Evolutionary conservation across 2,888 invertebrate species (phyloP).

Genomic region (Loripinus fragilis): DNA sequence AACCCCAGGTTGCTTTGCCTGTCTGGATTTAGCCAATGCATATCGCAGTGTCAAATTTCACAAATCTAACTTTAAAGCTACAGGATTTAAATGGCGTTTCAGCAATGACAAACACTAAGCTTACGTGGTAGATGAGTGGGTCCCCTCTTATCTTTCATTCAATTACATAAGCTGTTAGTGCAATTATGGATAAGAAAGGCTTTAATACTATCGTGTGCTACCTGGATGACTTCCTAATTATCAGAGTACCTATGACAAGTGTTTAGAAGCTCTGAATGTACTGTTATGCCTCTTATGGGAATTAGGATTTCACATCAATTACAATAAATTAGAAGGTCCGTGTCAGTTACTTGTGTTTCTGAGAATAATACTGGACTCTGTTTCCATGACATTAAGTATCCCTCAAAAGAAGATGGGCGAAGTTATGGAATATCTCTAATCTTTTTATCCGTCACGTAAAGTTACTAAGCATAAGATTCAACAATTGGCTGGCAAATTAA

Average conservation of each 20-base stretch:
- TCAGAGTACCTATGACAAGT: slow-evolving; percentile 21
- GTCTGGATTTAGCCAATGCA: neutral
- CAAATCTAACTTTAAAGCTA: neutral
- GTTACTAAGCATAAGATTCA: slow-evolving; percentile 20
- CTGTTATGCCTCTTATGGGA: neutral
- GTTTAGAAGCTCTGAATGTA: neutral
- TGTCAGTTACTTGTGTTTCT: slow-evolving; percentile 17
- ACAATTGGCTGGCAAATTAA: slow-evolving; percentile 24
- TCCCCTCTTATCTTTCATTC: neutral
- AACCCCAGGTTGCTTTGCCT: neutral
- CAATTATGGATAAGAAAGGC: slow-evolving; percentile 10
- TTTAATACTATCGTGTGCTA: slow-evolving; percentile 20
- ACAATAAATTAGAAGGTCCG: slow-evolving; percentile 31
- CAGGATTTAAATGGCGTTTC: slow-evolving; percentile 3
- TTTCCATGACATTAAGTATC: slow-evolving; percentile 17
- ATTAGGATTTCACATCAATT: slow-evolving; percentile 29
- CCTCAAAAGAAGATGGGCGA: slow-evolving; percentile 15
- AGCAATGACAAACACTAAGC: slow-evolving; percentile 2
- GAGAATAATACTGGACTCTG: neutral
- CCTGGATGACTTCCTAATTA: slow-evolving; percentile 23
- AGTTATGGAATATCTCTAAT: neutral
- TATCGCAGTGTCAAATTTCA: too few relatives aligned
- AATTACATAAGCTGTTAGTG: slow-evolving; percentile 26
- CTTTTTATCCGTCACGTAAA: neutral
- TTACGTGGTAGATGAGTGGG: slow-evolving; percentile 17